Evolutionary conservation across 1,140 invertebrate species (phyloP).

Genomic region (Brachionus rubens): DNA sequence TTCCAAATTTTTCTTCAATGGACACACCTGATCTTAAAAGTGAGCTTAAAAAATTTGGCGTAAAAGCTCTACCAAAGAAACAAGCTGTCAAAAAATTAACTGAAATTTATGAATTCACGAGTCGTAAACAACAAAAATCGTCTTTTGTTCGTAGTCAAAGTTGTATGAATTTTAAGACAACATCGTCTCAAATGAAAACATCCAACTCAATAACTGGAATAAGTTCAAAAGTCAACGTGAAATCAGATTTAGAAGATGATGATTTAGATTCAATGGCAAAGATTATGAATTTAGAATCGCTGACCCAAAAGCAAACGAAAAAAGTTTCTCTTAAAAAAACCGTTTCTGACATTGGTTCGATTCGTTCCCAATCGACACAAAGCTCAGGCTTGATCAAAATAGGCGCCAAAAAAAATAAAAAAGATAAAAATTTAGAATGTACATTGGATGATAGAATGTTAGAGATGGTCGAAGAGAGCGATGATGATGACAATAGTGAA

Average conservation of each 20-base stretch:
- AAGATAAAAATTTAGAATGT: not conserved
- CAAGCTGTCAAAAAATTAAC: constrained; percentile 50
- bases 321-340: constrained; percentile 6
- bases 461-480: not conserved
- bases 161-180: constrained; percentile 40
- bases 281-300: constrained; percentile 25
- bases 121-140: constrained; percentile 47
- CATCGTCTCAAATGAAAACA: not conserved
- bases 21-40: constrained; percentile 48
- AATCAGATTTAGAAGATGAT: not conserved
- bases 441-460: constrained; percentile 14
- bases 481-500: constrained; percentile 6
- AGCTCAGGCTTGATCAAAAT: not conserved
- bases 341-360: not conserved
- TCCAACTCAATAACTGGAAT: not conserved
- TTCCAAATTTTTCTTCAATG: constrained; percentile 49
- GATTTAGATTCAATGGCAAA: constrained; percentile 21
- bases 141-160: constrained; percentile 25
- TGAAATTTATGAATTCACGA: constrained; percentile 51
- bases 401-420: not conserved
- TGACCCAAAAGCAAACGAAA: not conserved
- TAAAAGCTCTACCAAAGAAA: constrained; percentile 49
- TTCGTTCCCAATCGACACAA: not conserved
- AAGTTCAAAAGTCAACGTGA: not conserved
- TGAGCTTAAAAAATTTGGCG: constrained; percentile 50